Evolutionary conservation across 2,113 vertebrate genomes (phyloP).

Genomic region (Anas platyrhynchos): DNA sequence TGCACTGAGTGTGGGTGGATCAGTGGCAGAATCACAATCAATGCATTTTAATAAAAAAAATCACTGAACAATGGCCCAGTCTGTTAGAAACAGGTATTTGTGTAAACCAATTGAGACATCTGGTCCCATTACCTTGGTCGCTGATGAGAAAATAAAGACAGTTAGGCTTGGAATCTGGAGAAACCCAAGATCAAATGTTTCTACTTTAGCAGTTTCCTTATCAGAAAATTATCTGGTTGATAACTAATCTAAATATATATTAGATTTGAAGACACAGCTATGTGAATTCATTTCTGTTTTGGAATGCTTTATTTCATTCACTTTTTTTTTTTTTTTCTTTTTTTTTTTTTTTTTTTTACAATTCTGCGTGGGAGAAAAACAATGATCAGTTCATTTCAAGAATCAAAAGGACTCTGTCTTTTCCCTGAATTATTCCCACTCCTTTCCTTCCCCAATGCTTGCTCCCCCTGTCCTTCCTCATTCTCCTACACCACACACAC

Average conservation of each 20-base stretch:
- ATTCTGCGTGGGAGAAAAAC: neutral
- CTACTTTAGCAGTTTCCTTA: neutral
- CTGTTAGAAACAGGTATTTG: slow-evolving; percentile 42
- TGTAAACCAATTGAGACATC: slow-evolving; percentile 47
- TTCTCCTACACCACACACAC: neutral
- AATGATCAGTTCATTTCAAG: slow-evolving; percentile 2
- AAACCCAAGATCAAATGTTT: slow-evolving; percentile 21
- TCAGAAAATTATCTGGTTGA: neutral
- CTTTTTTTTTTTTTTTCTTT: neutral
- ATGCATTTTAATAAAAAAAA: neutral
- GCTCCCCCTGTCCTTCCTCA: neutral
- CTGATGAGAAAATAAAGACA: neutral
- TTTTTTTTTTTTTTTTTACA: slow-evolving; percentile 3
- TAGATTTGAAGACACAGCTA: neutral
- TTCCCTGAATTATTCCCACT: neutral
- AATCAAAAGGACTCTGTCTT: slow-evolving; percentile 36
- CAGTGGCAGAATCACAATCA: slow-evolving; percentile 22
- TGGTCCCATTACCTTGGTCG: slow-evolving; percentile 38
- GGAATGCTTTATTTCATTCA: neutral
- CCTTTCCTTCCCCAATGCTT: neutral
- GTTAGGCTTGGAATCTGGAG: neutral
- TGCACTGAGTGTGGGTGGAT: neutral
- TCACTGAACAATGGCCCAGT: neutral
- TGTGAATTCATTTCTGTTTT: neutral
- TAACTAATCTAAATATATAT: neutral